Base-by-base conservation (phyloP, 2,113 vertebrate genomes). In the Pontoporia blainvillei region DNA sequence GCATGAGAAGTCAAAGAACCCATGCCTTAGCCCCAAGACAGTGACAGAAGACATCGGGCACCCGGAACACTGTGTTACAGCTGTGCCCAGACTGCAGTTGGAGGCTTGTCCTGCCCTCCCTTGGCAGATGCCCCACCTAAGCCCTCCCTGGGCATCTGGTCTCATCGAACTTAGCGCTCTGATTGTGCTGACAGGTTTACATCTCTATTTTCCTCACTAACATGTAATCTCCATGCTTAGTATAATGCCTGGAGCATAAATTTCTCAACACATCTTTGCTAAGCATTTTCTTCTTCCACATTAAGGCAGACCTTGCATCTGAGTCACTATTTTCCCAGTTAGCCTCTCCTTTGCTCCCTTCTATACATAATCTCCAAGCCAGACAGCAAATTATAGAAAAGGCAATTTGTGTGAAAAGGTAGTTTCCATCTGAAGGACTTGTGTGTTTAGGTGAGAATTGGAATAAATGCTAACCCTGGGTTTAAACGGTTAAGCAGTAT, bases 381-480 rank as follows among this genome's bases (percentile, higher is more conserved):
- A 93, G 83, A 94, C 29, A 78, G 66, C 29, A 88, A 93, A 67
- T 86, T 81, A 59, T 31, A 94, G 49, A 71, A 82, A 89, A 93
- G 62, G 18, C 34, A 46, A 39, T 52, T 54, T 79, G 27, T 49
- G 4, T 82, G 66, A 83, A 83, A 93, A 97, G 66, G 46, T 52
- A 75, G 76, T 88, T 92, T 90, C 49, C 57, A 25, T 92, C 52
- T 46, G 81, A 92, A 95, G 86, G 39, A 31, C 36, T 78, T 93
- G 71, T 36, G 9, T 94, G 21, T 93, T 94, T 78, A 90, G 64
- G 62, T 86, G 34, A 94, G 76, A 95, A 23, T 2, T 49, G 23
- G 36, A 93, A 79, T 73, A 62, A 94, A 92, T 25, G 71, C 72
- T 86, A 92, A 91, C 31, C 41, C 34, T 10, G 39, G 17, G 67